These are phyloP conservation scores for Gobius niger DNA, from an alignment of 2,113 vertebrate species.

Conservation along the genomic window DNA sequence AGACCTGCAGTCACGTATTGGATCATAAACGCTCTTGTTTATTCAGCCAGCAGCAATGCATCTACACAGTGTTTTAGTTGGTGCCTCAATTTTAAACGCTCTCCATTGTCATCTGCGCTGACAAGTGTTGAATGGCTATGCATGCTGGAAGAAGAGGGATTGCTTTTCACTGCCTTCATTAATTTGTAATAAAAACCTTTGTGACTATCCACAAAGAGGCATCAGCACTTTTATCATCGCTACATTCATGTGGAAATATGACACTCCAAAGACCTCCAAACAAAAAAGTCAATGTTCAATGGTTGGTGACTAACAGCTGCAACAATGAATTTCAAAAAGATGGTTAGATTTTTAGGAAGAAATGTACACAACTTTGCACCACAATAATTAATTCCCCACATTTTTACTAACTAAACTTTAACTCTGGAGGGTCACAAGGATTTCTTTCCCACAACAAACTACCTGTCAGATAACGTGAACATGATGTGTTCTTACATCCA, in stretches of 20 bases:
- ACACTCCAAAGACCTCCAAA: constrained; percentile 39
- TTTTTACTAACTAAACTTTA: too few relatives aligned
- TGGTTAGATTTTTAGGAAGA: too few relatives aligned
- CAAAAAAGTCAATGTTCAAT: constrained; percentile 28
- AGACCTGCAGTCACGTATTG: constrained; percentile 65
- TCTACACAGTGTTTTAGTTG: constrained; percentile 49
- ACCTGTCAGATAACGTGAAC: too few relatives aligned
- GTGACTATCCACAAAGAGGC: constrained; percentile 57
- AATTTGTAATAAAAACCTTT: constrained; percentile 63
- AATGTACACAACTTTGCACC: too few relatives aligned
- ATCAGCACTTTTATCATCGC: constrained; percentile 58
- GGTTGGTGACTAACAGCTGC: constrained; percentile 30
- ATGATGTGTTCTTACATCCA: constrained; percentile 85
- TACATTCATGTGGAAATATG: constrained; percentile 51
- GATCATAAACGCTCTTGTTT: constrained; percentile 73
- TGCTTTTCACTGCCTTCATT: constrained; percentile 61
- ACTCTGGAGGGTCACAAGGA: too few relatives aligned
- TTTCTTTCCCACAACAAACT: too few relatives aligned
- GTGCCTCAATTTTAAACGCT: constrained; percentile 26
- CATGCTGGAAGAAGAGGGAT: constrained; percentile 57
- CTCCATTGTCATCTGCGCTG: constrained; percentile 53
- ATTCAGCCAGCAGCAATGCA: constrained; percentile 67
- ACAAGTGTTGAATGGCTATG: constrained; percentile 50
- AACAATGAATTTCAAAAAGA: constrained; percentile 33
- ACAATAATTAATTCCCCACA: too few relatives aligned